Evolutionary conservation across 2,888 invertebrate genomes (phyloP).

Genomic region (Epistrophe grossulariae): DNA sequence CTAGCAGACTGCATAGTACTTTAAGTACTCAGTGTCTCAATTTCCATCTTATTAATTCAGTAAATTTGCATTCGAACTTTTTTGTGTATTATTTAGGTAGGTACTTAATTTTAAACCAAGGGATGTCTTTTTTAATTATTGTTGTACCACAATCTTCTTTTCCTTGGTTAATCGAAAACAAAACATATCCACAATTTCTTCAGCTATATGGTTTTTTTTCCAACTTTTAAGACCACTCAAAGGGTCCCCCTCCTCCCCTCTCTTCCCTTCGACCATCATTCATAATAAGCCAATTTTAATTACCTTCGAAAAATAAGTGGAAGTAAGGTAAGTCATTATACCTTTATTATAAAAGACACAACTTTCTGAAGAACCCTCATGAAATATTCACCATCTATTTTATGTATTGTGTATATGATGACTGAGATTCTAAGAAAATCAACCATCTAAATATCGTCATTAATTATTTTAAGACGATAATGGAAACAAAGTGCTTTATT

Average conservation of each 20-base stretch:
- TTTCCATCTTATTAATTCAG: too few relatives aligned
- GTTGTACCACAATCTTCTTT: neutral
- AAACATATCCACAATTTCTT: neutral
- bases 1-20: too few relatives aligned
- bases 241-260: neutral
- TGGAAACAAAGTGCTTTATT: slow-evolving; percentile 61
- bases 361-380: slow-evolving; percentile 40
- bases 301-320: neutral
- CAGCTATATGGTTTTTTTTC: neutral
- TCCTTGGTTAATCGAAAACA: neutral
- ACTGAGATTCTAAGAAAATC: slow-evolving; percentile 41
- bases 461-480: slow-evolving; percentile 60
- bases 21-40: too few relatives aligned
- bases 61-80: too few relatives aligned
- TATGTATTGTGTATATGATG: neutral
- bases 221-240: neutral
- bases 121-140: neutral
- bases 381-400: slow-evolving; percentile 19
- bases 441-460: slow-evolving; percentile 44
- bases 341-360: slow-evolving; percentile 11
- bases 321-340: slow-evolving; percentile 5
- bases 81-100: too few relatives aligned
- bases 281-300: slow-evolving; percentile 24
- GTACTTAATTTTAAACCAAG: neutral
- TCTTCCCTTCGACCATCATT: neutral